Base-by-base conservation (phyloP, 2,113 vertebrate genomes). In the Seriola quinqueradiata region DNA sequence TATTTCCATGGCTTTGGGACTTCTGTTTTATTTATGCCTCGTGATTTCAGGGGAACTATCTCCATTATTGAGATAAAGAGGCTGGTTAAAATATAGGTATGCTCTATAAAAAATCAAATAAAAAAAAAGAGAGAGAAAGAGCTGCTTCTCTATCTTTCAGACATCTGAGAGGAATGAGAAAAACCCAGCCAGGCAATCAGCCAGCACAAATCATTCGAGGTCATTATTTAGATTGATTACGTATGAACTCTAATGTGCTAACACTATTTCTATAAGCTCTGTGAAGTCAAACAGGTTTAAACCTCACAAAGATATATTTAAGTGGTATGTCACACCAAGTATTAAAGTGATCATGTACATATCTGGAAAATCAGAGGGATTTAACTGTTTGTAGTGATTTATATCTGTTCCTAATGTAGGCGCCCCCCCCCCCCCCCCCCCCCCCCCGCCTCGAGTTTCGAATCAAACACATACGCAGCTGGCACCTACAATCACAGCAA, bases 51-150 rank as follows among this genome's bases (percentile, higher is more conserved):
- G 55, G 60, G 77, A 67, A 52, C 78, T 82, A 87, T 86, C 85
- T 87, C 87, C 82, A 84, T 90, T 92, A 92, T 87, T 91, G 85
- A 92, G 93, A 93, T 92, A 93, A 93, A 93, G 82, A 81, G 82
- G 67, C 76, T 73, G 81, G 70, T 85, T 82, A 82, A 83, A 90
- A 82, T 67, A 76, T 36, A 74, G 70, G 28, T 28, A 19, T 23
- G 59, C 83, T 84, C 11, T 4, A 60, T 48, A 82, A 70, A 81
- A 81, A 63, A 28, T n/a, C n/a, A 28, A 28, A 28, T 2, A 28
- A 2, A 28, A 28, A 28, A 28, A 28, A 2, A 28, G 28, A 28
- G 28, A 28, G 28, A 28, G 28, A 28, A 28, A 25, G 34, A 38
- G 25, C 28, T 19, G 23, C 61, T 61, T 72, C 44, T 78, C 9